Evolutionary conservation across 35 echinoderm and acorn worm genomes (phyloP).

Genomic region (Apostichopus parvimensis): DNA sequence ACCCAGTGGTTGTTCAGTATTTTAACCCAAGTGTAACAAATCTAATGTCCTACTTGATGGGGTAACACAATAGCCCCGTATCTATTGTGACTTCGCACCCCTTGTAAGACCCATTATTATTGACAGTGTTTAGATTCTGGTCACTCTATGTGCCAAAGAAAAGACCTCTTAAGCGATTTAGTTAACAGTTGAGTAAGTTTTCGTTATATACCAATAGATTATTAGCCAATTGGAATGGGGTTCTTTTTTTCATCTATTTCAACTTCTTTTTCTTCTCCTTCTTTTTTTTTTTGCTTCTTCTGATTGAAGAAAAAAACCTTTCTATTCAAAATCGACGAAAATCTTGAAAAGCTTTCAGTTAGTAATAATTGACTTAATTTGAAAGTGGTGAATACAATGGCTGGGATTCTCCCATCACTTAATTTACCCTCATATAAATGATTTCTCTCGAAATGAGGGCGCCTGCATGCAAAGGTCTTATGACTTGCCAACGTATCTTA

Average conservation of each 20-base stretch:
- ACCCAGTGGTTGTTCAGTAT: not conserved
- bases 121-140: constrained; percentile 30
- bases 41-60: constrained; percentile 43
- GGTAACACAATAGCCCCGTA: not conserved
- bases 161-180: constrained; percentile 34
- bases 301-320: too few relatives aligned
- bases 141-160: constrained; percentile 38
- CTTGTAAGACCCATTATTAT: constrained; percentile 34
- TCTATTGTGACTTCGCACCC: constrained; percentile 21
- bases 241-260: not conserved
- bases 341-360: not conserved
- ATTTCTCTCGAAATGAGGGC: too few relatives aligned
- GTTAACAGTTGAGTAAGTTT: not conserved
- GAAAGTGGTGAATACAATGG: not conserved
- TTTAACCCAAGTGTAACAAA: constrained; percentile 37
- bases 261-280: not conserved
- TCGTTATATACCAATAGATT: not conserved
- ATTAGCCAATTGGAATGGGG: not conserved
- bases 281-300: not conserved
- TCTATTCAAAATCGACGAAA: too few relatives aligned
- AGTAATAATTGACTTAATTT: not conserved
- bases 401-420: not conserved
- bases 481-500: too few relatives aligned
- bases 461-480: too few relatives aligned
- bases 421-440: not conserved